Evolutionary conservation across 2,797 vertebrate species (phyloP).

Genomic region (Botia almorhae): DNA sequence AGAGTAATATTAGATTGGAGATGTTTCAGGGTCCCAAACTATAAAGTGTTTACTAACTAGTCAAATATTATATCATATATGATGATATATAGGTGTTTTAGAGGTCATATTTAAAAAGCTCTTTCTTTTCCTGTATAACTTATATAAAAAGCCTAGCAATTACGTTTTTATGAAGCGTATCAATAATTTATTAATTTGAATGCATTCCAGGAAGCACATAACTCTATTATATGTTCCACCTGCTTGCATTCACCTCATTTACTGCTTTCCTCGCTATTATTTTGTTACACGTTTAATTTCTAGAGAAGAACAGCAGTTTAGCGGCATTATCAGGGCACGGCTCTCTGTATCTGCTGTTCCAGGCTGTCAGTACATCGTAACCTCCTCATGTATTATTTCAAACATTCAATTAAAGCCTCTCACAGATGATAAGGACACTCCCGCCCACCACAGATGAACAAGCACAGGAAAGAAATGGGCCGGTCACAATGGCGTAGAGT

Average conservation of each 20-base stretch:
- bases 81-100: neutral
- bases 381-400: slow-evolving; percentile 36
- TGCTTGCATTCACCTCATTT: slow-evolving; percentile 26
- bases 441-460: neutral
- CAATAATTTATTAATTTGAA: neutral
- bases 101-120: neutral
- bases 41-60: no score
- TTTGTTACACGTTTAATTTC: slow-evolving; percentile 1
- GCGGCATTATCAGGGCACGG: neutral
- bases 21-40: no score
- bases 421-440: slow-evolving; percentile 18
- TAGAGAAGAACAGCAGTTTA: slow-evolving; percentile 19
- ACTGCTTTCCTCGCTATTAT: neutral
- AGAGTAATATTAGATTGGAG: no score
- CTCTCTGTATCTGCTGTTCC: neutral
- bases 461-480: neutral
- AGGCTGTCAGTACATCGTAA: neutral
- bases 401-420: slow-evolving; percentile 50
- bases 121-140: neutral
- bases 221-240: neutral
- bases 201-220: neutral
- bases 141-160: neutral
- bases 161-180: slow-evolving; percentile 9
- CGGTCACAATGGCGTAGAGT: neutral
- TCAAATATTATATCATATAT: neutral